Base-by-base conservation (phyloP, 2,888 invertebrate genomes). In the Mesodorylaimus sp. region DNA sequence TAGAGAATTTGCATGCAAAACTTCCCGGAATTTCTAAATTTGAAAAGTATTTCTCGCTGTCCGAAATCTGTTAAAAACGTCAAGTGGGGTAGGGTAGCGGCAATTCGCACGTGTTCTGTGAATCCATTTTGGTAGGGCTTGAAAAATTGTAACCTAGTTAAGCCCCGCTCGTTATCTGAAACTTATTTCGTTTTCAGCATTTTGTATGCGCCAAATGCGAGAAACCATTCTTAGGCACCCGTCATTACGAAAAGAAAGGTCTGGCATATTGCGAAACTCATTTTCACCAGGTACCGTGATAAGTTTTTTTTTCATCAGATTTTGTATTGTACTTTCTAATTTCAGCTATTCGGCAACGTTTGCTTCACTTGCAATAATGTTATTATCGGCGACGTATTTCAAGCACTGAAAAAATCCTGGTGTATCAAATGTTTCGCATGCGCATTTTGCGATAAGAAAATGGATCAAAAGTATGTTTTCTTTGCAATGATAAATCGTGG, bases 201-300 rank as follows among this genome's bases (percentile, higher is more conserved):
- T 97, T 97, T 69, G 97, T 95, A 1, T 99, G 97, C 70, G 93
- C 95, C 57, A 93, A 93, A 70, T 97, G 97, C 68, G 97, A 99
- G 73, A 95, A 97, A 69, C 97, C 97, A 0, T 97, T 97, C 76
- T 79, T 93, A 65, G 97, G 97, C 0, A 89, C 91, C 72, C 83
- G 95, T 0, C 95, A 97, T 71, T 97, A 93, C 68, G 95, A 97
- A 72, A 88, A 89, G 73, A 91, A 91, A 63, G 97, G 91, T 1
- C 72, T 95, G 58, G 97, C 97, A 0, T 99, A 97, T 70, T 97
- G 97, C 70, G 97, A 99, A 72, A 88, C 84, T 53, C 97, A 97
- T 69, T 97, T 95, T 70, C 95, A 97, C 72, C 71, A 69, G 66
- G 69, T 69, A 51, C 41, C 50, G 51, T n/a, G 10, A 16, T n/a